A percentile compares a stretch with the other conserved stretches of the same genome.
These are phyloP conservation scores for Pseudopleuronectes americanus DNA, from an alignment of 2,797 vertebrate genomes.

Conservation along the genomic window DNA sequence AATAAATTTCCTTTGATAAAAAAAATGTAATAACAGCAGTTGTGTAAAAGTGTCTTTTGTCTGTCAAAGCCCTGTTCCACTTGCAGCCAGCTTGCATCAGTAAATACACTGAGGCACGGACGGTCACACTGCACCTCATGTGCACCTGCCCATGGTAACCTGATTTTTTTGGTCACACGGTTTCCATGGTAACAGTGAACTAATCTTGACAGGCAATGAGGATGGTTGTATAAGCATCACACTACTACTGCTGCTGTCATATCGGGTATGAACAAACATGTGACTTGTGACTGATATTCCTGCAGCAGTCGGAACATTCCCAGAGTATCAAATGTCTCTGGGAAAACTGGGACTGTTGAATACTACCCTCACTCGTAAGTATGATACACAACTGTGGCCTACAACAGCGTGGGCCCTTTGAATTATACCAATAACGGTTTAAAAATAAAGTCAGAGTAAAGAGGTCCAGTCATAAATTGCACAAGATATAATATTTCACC, in stretches of 20 bases:
- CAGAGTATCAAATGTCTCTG: conserved; percentile 53
- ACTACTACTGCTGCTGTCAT: conserved; percentile 32
- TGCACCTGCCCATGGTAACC: conserved; percentile 83
- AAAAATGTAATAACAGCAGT: conserved; percentile 2
- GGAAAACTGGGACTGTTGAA: conserved; percentile 45
- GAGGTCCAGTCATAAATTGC: neutral
- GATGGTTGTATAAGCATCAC: conserved; percentile 65
- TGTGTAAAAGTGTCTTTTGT: conserved; percentile 17
- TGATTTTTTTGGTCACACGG: conserved; percentile 77
- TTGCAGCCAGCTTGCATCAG: conserved; percentile 73
- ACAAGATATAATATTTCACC: neutral
- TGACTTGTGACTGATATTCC: conserved; percentile 40
- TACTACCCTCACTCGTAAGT: conserved; percentile 36
- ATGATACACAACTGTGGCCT: conserved; percentile 7
- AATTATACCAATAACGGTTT: conserved; percentile 5
- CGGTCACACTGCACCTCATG: conserved; percentile 68
- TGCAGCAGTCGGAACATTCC: conserved; percentile 49
- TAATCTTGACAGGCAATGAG: conserved; percentile 75
- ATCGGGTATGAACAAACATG: conserved; percentile 32
- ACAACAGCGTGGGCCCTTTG: conserved; percentile 8
- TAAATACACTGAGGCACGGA: conserved; percentile 59
- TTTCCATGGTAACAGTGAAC: conserved; percentile 84
- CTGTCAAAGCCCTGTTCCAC: conserved; percentile 32
- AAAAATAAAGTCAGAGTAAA: conserved; percentile 14
- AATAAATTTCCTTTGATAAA: neutral